Base-by-base conservation (phyloP, 2,888 invertebrate species). In the Meganola albula region DNA sequence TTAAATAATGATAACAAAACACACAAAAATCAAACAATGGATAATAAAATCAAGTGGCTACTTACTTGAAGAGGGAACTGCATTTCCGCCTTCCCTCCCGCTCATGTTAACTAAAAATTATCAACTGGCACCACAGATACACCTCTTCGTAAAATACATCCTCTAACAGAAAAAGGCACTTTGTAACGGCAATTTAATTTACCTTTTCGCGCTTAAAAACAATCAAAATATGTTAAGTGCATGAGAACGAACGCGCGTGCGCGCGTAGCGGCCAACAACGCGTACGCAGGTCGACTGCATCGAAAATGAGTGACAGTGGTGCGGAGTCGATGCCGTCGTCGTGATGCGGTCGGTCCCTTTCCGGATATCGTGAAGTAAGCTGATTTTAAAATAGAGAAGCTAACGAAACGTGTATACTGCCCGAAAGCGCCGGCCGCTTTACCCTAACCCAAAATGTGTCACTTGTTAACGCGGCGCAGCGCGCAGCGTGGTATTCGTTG, bases 51-150 rank as follows among this genome's bases (percentile, higher is more conserved):
- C 54, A 40, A 50, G 51, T 58, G 40, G 44, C 55, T 75, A 83
- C 84, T 85, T 70, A 85, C 84, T 82, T 58, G 74, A 78, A 80
- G 82, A 78, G 74, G 83, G 80, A 82, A 80, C 80, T 85, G 82
- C 82, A 84, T 77, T 82, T 83, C 84, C 84, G 80, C 74, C 79
- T 77, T 77, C 78, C 74, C 77, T 79, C 72, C 75, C 83, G 75
- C 76, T 84, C 85, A 85, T 85, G 71, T 74, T 84, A 79, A 72
- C 61, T 69, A 64, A 62, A 64, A 71, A 71, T 67, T 62, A 58
- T 66, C 59, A 71, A 74, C 67, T 61, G 61, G 72, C 70, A 76
- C 79, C 74, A 77, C 75, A 66, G 62, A 65, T 79, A 84, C 84
- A 84, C 78, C 82, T 80, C 59, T 65, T 63, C 63, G 63, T 64